Evolutionary conservation across 2,797 vertebrate species (phyloP).

Genomic region (Potorous gilbertii): DNA sequence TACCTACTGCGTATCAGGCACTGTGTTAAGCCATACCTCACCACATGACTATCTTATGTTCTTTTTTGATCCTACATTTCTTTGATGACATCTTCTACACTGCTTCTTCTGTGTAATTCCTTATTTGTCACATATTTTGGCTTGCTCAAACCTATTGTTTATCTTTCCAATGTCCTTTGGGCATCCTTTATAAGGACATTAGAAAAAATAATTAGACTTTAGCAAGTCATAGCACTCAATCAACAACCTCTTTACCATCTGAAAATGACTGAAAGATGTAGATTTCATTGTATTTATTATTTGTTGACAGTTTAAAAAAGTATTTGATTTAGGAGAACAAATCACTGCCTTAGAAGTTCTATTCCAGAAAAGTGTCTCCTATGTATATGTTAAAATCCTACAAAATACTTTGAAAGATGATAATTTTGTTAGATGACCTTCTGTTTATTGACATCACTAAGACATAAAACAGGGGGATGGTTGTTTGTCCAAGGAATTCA

Average conservation of each 20-base stretch:
- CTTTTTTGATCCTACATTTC: not conserved
- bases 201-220: not conserved
- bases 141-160: not conserved
- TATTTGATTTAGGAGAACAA: not conserved
- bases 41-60: not conserved
- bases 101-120: not conserved
- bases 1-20: not conserved
- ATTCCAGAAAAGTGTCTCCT: not conserved
- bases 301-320: not conserved
- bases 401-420: not conserved
- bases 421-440: not conserved
- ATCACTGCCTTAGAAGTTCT: not conserved
- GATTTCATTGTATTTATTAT: not conserved
- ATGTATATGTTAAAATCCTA: not conserved
- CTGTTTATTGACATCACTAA: not conserved
- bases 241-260: not conserved
- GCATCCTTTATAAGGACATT: not conserved
- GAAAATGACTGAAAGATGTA: not conserved
- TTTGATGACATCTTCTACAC: not conserved
- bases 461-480: not conserved
- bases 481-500: not conserved
- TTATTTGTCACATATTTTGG: not conserved
- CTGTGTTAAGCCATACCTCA: not conserved
- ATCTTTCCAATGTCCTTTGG: not conserved
- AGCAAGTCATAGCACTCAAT: not conserved